Base-by-base conservation (phyloP, 1,140 invertebrate genomes). In the Aricia agestis region DNA sequence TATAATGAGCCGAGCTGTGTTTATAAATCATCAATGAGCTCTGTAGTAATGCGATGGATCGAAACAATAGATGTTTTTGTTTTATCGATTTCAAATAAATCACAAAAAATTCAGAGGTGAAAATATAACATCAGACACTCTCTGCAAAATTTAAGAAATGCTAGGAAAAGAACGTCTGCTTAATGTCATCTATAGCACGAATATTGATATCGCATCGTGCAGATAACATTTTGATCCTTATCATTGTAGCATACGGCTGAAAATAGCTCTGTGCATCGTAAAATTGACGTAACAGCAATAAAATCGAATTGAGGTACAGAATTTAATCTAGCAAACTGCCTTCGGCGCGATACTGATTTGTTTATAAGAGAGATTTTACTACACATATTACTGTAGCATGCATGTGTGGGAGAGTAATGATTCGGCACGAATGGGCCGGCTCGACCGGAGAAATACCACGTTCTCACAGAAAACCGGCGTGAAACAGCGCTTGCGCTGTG, bases 271-370 rank as follows among this genome's bases (percentile, higher is more conserved):
- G 18, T 5, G 6, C 19, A 9, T 63, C 11, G 0, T 19, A 6
- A 63, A 63, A 63, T 63, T 63, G 17, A 25, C 59, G 11, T 63
- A 63, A 63, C 59, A 63, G 59, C 59, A 63, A 63, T 63, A 63
- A 63, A 63, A 63, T 19, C 59, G 59, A 63, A 19, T 19, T 11
- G 59, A 63, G 19, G 17, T 11, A 19, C 59, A 63, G 18, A 63
- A 19, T 63, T 63, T 63, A 63, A 63, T 63, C 59, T 19, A 63
- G 59, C 2, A 63, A 19, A 63, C 59, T 63, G 59, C 59, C 59
- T 63, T 63, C 59, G 19, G 59, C 17, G 19, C 59, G 59, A 25
- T 11, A 10, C 18, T 63, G 19, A 63, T 63, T 63, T 63, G 59
- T 63, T 63, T 63, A 63, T 63, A 63, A 63, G 6, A 63, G 18